Evolutionary conservation across 2,888 invertebrate species (phyloP), one percentile per base, ranked within the genome.

Genomic region (Campoplex capitator): DNA sequence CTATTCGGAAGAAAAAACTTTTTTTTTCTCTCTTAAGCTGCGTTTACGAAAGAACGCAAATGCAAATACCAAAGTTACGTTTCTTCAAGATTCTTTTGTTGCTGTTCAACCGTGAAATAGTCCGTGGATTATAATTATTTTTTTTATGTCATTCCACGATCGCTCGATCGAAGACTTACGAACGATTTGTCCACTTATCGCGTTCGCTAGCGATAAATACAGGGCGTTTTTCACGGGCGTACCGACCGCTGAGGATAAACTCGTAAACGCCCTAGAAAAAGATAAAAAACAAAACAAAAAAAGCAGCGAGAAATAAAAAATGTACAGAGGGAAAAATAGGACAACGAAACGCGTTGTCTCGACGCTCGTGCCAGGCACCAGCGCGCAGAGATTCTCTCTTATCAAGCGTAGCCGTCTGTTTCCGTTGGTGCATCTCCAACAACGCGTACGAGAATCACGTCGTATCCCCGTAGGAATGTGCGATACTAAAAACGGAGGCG

Each of bases 391-490:
- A 81, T 77, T 65, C 56, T 56, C 56, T 78, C 81, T 85, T 85
- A 85, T 85, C 85, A 73, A 67, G 67, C 77, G 67, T 78, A 58
- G 71, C 62, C 77, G 76, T 82, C 82, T 82, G 82, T 85, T 85
- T 81, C 81, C 74, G 74, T 78, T 74, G 62, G 13, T 32, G 62
- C 62, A 62, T 62, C 62, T 13, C 58, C 28, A 58, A 23, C 58
- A 58, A 8, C 62, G 28, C 62, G 62, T 23, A 56, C 45, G 45
- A 11, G 45, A 45, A 13, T 45, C 45, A 2, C 11, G 1, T 42
- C 23, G 9, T 28, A 58, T 58, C 13, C 28, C 58, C 58, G 3
- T 32, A 58, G 58, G 58, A 58, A 58, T 13, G 4, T 6, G 16
- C 28, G 62, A 32, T 32, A 32, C 28, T 32, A 32, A 28, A 32